A percentile compares a stretch with the other conserved stretches of the same genome.
These are phyloP conservation scores for Calonectris borealis DNA, from an alignment of 2,113 vertebrate species.

Conservation along the genomic window DNA sequence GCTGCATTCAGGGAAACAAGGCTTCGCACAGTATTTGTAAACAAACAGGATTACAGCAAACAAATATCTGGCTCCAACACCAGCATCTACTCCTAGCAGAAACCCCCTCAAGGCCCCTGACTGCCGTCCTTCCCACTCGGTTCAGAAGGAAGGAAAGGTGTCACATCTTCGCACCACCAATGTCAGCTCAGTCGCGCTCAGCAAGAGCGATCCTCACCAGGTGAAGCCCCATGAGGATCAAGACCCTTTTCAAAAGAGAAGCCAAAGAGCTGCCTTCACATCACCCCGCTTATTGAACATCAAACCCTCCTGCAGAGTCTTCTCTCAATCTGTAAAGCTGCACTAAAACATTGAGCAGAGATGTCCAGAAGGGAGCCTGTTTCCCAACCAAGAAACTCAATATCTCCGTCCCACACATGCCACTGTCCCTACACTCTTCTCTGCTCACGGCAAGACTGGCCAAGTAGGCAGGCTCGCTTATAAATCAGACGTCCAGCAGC, in stretches of 20 bases:
- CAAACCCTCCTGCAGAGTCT: neutral
- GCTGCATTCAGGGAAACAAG: neutral
- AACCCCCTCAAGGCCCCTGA: neutral
- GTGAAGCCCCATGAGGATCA: neutral
- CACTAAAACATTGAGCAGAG: neutral
- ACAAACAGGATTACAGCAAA: neutral
- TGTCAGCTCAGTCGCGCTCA: neutral
- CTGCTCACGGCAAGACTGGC: neutral
- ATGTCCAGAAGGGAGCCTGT: neutral
- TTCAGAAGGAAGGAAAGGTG: neutral
- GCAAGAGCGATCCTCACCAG: neutral
- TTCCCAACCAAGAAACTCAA: neutral
- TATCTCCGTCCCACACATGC: neutral
- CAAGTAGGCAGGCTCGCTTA: neutral
- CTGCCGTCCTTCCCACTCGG: neutral
- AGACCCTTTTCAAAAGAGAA: neutral
- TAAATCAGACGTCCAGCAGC: constrained; percentile 1
- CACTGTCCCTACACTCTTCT: neutral
- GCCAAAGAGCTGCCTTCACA: neutral
- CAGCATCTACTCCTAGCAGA: neutral
- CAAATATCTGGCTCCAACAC: neutral
- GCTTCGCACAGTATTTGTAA: neutral
- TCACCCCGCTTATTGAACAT: neutral
- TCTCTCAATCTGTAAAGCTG: neutral
- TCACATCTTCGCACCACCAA: neutral